Percentiles rank a stretch among this genome's conserved stretches.
These are phyloP conservation scores for Ophion ventricosus DNA, from an alignment of 2,888 invertebrate genomes.

Conservation along the genomic window DNA sequence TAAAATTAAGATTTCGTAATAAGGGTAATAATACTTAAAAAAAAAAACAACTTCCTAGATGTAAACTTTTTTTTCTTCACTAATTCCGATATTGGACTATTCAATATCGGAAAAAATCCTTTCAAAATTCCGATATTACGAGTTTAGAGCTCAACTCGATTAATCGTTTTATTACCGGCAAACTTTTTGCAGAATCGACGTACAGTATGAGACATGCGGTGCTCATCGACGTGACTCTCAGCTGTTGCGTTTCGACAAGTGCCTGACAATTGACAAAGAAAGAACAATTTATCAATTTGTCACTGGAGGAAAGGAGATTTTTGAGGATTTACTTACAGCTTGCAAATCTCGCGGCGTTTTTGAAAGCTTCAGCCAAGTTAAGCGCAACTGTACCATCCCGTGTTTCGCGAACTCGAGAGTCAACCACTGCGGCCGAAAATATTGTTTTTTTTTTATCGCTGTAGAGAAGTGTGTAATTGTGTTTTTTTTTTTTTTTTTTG, in stretches of 20 bases:
- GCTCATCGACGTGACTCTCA: constrained; percentile 90
- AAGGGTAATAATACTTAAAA: no score
- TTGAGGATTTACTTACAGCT: constrained; percentile 85
- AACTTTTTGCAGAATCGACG: constrained; percentile 95
- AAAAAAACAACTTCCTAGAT: no score
- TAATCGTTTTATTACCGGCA: constrained; percentile 88
- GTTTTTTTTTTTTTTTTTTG: constrained; percentile 42
- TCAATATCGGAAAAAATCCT: no score
- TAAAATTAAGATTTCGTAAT: no score
- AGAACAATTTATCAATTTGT: constrained; percentile 1
- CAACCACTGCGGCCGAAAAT: constrained; percentile 90
- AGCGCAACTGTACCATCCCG: constrained; percentile 95
- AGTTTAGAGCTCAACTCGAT: background rate
- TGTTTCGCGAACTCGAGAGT: constrained; percentile 97
- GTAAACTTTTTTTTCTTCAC: no score
- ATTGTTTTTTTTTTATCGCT: constrained; percentile 13
- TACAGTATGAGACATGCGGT: constrained; percentile 93
- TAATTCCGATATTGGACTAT: no score
- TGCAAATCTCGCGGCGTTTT: constrained; percentile 89
- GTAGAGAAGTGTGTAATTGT: constrained; percentile 58
- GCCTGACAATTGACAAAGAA: constrained; percentile 84
- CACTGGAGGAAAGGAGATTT: background rate
- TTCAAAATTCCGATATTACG: no score
- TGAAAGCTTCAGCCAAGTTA: constrained; percentile 94
- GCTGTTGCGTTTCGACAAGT: constrained; percentile 89